These are phyloP conservation scores for Choristoneura rosaceana DNA, from an alignment of 2,888 invertebrate genomes.

Conservation along the genomic window DNA sequence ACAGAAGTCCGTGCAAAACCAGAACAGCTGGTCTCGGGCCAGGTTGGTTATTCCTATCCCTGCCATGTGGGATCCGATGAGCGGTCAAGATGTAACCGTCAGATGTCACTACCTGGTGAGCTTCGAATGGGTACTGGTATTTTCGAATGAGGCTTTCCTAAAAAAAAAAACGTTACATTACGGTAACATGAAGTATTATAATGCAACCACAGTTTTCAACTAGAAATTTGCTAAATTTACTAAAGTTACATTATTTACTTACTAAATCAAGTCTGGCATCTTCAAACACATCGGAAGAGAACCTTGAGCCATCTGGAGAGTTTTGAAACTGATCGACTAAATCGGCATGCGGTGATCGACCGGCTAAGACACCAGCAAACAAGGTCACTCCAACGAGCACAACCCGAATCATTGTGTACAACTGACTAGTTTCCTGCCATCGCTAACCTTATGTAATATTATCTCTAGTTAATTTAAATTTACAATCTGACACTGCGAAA, in stretches of 20 bases:
- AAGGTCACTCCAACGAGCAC: conserved; percentile 40
- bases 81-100: conserved; percentile 32
- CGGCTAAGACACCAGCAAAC: conserved; percentile 50
- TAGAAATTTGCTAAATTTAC: too few species aligned
- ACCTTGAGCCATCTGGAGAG: conserved; percentile 45
- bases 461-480: background rate
- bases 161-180: background rate
- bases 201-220: too few species aligned
- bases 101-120: conserved; percentile 20
- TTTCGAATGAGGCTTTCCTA: conserved; percentile 31
- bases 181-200: background rate
- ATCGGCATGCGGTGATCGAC: conserved; percentile 61
- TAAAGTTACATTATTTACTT: conserved; percentile 44
- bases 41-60: conserved; percentile 33
- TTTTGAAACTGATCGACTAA: conserved; percentile 51
- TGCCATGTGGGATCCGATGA: conserved; percentile 32
- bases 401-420: background rate
- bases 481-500: background rate
- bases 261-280: conserved; percentile 66
- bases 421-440: background rate
- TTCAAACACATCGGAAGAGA: conserved; percentile 57
- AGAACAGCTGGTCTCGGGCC: conserved; percentile 28
- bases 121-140: conserved; percentile 32
- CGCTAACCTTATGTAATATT: background rate
- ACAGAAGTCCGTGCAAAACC: conserved; percentile 31